Percentiles rank a stretch among this genome's conserved stretches.
These are phyloP conservation scores for Pelosia muscerda DNA, from an alignment of 2,888 invertebrate genomes.

Conservation along the genomic window DNA sequence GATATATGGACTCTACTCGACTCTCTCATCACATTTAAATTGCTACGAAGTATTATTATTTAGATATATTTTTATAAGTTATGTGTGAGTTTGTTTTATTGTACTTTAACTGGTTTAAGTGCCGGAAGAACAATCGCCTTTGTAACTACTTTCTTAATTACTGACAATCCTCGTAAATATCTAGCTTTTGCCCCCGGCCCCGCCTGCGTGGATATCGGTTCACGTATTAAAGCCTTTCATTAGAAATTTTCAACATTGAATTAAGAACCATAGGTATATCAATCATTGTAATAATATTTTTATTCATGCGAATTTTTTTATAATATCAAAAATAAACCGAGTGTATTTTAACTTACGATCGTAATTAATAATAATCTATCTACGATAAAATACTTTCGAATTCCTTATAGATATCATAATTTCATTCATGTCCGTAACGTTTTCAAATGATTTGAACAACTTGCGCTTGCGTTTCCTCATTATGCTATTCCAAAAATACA, in stretches of 20 bases:
- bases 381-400: neutral
- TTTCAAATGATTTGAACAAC: too few species aligned
- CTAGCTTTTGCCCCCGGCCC: neutral
- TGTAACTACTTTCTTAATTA: slow-evolving; percentile 1
- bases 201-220: neutral
- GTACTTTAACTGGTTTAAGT: neutral
- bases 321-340: neutral
- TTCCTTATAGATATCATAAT: neutral
- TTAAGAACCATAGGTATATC: neutral
- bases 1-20: slow-evolving; percentile 54
- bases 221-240: too few species aligned
- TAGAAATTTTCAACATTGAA: neutral
- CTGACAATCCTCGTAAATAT: slow-evolving; percentile 1
- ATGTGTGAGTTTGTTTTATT: slow-evolving; percentile 1
- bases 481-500: slow-evolving; percentile 30
- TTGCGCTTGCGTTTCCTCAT: neutral
- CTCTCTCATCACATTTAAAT: slow-evolving; percentile 52
- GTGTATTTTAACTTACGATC: neutral
- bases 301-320: too few species aligned
- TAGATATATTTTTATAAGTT: slow-evolving; percentile 39
- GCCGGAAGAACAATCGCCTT: neutral
- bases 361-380: neutral
- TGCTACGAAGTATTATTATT: slow-evolving; percentile 48
- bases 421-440: neutral
- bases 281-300: neutral